phyloP scores from a whole-genome alignment of 2,888 invertebrate species.

The Axea sp. region DNA sequence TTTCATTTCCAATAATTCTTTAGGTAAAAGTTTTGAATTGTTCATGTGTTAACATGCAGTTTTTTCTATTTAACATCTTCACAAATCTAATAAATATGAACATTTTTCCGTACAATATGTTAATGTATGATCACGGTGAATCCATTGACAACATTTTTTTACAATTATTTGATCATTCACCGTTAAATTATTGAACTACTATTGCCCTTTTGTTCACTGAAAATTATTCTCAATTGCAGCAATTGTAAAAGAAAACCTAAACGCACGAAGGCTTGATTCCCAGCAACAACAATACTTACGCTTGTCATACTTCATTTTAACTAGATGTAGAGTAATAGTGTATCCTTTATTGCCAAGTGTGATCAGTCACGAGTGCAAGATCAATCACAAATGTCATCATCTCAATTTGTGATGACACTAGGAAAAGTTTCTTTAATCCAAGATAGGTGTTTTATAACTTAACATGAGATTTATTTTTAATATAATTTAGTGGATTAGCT shows the following conservation, averaged over 20 bases:
- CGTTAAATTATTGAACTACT: conserved; percentile 5
- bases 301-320: conserved; percentile 50
- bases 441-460: conserved; percentile 35
- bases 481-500: conserved; percentile 27
- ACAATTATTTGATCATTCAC: neutral
- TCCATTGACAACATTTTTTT: neutral
- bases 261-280: conserved; percentile 3
- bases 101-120: neutral
- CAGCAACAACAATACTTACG: conserved; percentile 38
- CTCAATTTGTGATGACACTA: conserved; percentile 40
- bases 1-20: too few species aligned
- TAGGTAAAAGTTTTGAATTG: too few species aligned
- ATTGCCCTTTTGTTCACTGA: conserved; percentile 10
- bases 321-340: conserved; percentile 37
- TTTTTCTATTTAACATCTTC: neutral
- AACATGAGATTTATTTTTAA: conserved; percentile 37
- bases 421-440: conserved; percentile 31
- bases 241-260: conserved; percentile 24
- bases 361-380: conserved; percentile 47
- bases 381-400: conserved; percentile 50
- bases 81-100: neutral
- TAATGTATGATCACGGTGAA: neutral
- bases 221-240: conserved; percentile 20
- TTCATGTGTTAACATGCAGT: too few species aligned
- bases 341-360: conserved; percentile 40